Evolutionary conservation across 2,888 invertebrate genomes (phyloP), one percentile per base, ranked within the genome.

Genomic region (Mythimna lalbum): DNA sequence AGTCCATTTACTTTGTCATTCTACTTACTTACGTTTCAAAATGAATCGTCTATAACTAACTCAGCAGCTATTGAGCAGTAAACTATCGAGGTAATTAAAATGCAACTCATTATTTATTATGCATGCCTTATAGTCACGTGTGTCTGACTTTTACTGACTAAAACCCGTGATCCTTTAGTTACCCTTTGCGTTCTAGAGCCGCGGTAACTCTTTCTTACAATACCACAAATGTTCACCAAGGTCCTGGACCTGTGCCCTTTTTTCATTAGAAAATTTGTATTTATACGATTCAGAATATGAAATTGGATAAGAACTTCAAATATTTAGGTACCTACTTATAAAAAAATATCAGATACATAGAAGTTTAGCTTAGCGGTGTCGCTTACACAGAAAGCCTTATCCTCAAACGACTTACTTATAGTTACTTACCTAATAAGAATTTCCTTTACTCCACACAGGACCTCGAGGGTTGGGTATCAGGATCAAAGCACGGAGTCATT

Each of bases 401-500:
- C 23, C 6, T 3, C 5, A n/a, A 47, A 23, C 2, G 31, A 19
- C n/a, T n/a, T n/a, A n/a, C n/a, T n/a, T n/a, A n/a, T n/a, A n/a
- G n/a, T 64, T 33, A 33, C 14, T 19, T 43, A 43, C 17, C 17
- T 49, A 49, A 49, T n/a, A 7, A 17, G 27, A 17, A 47, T 62
- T 4, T 53, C 3, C 2, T 33, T n/a, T 3, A 17, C 27, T 4
- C 21, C 36, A 78, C 80, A 23, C 87, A 97, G 95, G 92, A 96
- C 36, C 88, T 98, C 31, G 93, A 96, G 52, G 89, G 92, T 63
- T 97, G 97, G 90, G 94, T 98, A 53, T 95, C 96, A 82, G 94
- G 95, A 49, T 96, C 97, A 0, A 83, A 92, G 4, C 91, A 97
- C 23, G 97, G 97, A 6, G 97, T 97, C 21, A 95, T 98, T 73